These are phyloP conservation scores for Enteromius fasciolatus DNA, from an alignment of 2,797 vertebrate genomes.

Conservation along the genomic window DNA sequence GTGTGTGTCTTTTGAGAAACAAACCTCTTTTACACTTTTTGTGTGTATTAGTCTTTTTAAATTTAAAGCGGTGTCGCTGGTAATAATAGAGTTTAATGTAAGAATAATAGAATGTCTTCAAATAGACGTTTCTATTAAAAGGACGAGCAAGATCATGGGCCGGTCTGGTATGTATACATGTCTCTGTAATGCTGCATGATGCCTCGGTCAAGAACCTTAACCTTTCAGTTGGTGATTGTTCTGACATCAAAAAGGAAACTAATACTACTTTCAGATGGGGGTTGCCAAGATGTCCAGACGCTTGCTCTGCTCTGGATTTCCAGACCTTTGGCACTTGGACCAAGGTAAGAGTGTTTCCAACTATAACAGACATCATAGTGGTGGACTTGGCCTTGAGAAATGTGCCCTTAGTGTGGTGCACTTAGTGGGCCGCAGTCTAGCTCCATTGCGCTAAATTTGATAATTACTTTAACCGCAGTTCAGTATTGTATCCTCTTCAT, in stretches of 20 bases:
- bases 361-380: neutral
- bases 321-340: neutral
- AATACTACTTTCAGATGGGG: slow-evolving; percentile 21
- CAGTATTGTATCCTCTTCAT: neutral
- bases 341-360: neutral
- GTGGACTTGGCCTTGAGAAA: neutral
- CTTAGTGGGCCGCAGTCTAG: neutral
- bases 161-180: neutral
- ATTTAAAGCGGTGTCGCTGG: neutral
- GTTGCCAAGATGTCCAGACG: slow-evolving; percentile 49
- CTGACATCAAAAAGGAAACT: slow-evolving; percentile 19
- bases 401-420: neutral
- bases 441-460: neutral
- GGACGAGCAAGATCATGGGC: neutral
- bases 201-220: slow-evolving; percentile 7
- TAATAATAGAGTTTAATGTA: neutral
- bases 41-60: neutral
- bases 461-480: neutral
- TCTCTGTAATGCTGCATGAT: slow-evolving; percentile 11
- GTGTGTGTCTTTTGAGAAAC: neutral
- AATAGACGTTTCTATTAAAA: slow-evolving; percentile 3
- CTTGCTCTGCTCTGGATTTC: slow-evolving; percentile 5
- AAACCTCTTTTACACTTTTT: neutral
- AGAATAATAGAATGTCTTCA: neutral
- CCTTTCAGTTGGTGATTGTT: neutral